Base-by-base conservation (phyloP, 2,888 invertebrate genomes). In the Torymus aiolomorphi region DNA sequence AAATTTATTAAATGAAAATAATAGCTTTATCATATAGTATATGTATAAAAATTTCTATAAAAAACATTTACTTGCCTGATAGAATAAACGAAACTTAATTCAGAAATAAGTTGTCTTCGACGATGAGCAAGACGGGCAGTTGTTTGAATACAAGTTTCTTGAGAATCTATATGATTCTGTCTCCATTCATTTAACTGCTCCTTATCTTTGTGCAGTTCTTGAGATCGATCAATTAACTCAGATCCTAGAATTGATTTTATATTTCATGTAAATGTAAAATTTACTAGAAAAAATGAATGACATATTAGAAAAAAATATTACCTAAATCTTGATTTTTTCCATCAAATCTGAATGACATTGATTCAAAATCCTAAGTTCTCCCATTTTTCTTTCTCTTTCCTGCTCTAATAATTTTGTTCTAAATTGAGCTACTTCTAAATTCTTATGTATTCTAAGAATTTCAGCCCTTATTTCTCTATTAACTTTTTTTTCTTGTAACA, bases 11-110 rank as follows among this genome's bases (percentile, higher is more conserved):
- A 42, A 8, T 42, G 42, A 8, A 42, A 5, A n/a, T n/a, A 42
- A 8, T 8, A 31, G 31, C 20, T 20, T 20, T 20, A 1, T 20
- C 2, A 20, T 42, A 42, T 1, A n/a, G n/a, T n/a, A 42, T 42
- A 8, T 42, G 8, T n/a, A n/a, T n/a, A 42, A 42, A 8, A 1
- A 8, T 1, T 1, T 42, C 5, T 42, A 42, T 8, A 42, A 42
- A 42, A 42, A 57, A 63, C 54, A 62, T 52, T 65, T 78, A 82
- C 82, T 69, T 80, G 69, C n/a, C 20, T 91, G 81, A 96, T 94
- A 5, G 95, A 95, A 90, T 95, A 96, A 84, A 96, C 94, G 82
- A 93, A 92, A 80, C 93, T 92, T 49, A 97, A 90, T 88, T 96
- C 95, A 51, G 94, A 92, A 83, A 97, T 93, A 59, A 98, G 90